phyloP scores from a whole-genome alignment of 2,797 vertebrate genomes.

The Liasis olivaceus region DNA sequence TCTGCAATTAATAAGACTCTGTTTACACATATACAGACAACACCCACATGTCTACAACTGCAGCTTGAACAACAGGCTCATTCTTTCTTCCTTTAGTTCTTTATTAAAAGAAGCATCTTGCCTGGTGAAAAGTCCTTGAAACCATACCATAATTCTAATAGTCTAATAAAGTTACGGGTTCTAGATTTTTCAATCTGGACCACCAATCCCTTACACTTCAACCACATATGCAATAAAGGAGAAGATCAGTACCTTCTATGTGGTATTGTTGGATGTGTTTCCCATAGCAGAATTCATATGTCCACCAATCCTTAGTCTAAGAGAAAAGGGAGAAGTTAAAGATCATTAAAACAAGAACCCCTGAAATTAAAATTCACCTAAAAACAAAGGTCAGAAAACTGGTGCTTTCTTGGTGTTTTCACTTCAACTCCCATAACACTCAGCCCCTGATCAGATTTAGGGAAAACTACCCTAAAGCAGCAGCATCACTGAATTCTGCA shows the following conservation, averaged over 20 bases:
- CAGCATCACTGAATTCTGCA: background rate
- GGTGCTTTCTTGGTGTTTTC: background rate
- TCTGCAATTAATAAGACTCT: background rate
- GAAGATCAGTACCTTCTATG: conserved; percentile 82
- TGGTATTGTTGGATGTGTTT: conserved; percentile 93
- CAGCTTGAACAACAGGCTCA: no score
- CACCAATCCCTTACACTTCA: background rate
- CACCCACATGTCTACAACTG: no score
- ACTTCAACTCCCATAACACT: background rate
- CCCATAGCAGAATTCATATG: conserved; percentile 93
- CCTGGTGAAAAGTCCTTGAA: background rate
- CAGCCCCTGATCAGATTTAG: background rate
- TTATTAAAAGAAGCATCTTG: background rate
- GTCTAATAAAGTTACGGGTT: background rate
- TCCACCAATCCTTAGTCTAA: conserved; percentile 99
- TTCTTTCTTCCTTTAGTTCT: no score
- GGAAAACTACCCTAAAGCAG: background rate
- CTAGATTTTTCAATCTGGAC: background rate
- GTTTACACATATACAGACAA: no score
- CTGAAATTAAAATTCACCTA: background rate
- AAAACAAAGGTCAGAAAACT: background rate
- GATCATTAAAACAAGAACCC: background rate
- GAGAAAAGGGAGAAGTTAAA: conserved; percentile 5
- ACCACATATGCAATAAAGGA: background rate
- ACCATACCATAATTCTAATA: background rate